phyloP scores from a whole-genome alignment of 2,797 vertebrate genomes.

The Alexandromys oeconomus region DNA sequence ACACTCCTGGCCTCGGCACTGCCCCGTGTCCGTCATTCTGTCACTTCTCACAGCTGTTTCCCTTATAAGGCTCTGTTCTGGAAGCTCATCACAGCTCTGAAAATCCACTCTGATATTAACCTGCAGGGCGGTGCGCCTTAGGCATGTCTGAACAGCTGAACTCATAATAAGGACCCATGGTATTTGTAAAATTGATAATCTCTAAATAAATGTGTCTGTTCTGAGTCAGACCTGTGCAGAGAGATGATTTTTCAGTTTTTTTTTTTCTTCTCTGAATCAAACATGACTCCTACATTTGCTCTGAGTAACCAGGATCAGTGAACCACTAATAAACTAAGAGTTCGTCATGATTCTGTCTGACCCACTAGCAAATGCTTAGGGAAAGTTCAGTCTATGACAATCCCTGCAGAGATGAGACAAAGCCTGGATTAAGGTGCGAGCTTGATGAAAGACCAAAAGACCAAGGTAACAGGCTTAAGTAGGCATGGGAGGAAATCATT shows the following conservation, averaged over 20 bases:
- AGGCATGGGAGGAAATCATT: background rate
- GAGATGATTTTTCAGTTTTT: constrained; percentile 3
- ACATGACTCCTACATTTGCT: constrained; percentile 60
- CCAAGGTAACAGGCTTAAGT: background rate
- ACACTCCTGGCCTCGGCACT: background rate
- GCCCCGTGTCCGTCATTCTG: rapidly evolving
- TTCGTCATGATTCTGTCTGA: background rate
- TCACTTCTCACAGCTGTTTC: background rate
- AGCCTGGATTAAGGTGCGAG: background rate
- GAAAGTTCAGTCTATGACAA: background rate
- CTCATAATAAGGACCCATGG: constrained; percentile 24
- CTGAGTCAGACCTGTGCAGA: constrained; percentile 53
- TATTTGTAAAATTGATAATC: constrained; percentile 66
- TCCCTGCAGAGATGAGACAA: background rate
- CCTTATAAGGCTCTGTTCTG: constrained; percentile 49
- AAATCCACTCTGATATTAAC: constrained; percentile 56
- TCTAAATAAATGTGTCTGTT: constrained; percentile 63
- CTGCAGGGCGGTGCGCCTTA: constrained; percentile 70
- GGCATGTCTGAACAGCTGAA: constrained; percentile 76
- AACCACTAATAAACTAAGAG: background rate
- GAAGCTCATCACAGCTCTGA: constrained; percentile 18
- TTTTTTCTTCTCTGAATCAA: constrained; percentile 48
- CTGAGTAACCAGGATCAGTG: constrained; percentile 51
- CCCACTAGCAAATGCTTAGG: background rate
- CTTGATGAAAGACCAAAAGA: background rate